phyloP scores from a whole-genome alignment of 2,113 vertebrate species.

The Spea multiplicata region DNA sequence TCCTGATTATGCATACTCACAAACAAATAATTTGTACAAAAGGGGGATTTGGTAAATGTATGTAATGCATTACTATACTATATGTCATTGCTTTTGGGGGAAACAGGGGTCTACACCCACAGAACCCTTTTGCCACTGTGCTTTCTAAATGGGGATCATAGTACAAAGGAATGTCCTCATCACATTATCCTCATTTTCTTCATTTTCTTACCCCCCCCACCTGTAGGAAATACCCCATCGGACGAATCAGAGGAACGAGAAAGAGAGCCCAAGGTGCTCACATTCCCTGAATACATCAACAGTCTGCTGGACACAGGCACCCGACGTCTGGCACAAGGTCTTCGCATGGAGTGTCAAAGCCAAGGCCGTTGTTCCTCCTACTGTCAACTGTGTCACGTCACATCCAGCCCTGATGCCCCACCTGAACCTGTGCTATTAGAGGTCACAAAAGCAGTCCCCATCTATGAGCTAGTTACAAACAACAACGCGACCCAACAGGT shows the following conservation, averaged over 20 bases:
- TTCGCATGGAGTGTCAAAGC: constrained; percentile 92
- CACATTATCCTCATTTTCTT: no score
- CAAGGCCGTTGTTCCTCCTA: constrained; percentile 88
- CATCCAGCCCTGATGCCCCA: constrained; percentile 66
- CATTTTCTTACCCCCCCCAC: no score
- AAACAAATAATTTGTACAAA: no score
- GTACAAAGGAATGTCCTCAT: no score
- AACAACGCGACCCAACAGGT: constrained; percentile 92
- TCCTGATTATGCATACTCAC: no score
- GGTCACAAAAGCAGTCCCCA: constrained; percentile 87
- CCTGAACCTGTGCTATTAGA: constrained; percentile 88
- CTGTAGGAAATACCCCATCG: constrained; percentile 89
- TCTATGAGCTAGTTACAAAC: constrained; percentile 93
- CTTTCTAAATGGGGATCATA: no score
- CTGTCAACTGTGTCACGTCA: constrained; percentile 87
- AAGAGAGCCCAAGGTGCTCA: constrained; percentile 87
- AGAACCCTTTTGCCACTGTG: no score
- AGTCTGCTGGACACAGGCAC: constrained; percentile 90
- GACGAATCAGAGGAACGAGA: constrained; percentile 95
- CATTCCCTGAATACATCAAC: constrained; percentile 89
- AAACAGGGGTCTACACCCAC: no score
- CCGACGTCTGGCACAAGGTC: constrained; percentile 85
- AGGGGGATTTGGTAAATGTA: no score
- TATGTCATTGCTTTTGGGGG: no score
- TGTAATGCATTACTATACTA: no score